Conservation (phyloP, 2,888 invertebrate species). For the Abrostola tripartita region DNA sequence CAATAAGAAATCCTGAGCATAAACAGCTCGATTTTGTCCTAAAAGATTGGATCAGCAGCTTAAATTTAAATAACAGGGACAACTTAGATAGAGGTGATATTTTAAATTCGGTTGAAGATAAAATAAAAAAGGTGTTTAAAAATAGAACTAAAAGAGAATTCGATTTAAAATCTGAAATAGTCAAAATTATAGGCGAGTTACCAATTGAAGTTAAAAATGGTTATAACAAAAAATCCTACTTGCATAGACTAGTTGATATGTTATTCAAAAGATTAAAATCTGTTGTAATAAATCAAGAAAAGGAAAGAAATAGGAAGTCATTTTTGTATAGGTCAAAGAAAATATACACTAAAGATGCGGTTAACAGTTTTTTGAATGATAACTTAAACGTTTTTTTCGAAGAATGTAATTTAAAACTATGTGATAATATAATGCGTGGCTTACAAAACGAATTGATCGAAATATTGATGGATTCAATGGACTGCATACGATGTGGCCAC, state of each 20-base stretch:
- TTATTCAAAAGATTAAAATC: conserved; percentile 56
- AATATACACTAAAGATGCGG: conserved; percentile 59
- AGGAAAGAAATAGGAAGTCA: conserved; percentile 7
- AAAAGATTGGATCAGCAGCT: conserved; percentile 62
- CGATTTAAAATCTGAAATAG: conserved; percentile 56
- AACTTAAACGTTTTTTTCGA: conserved; percentile 59
- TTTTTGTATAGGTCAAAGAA: conserved; percentile 25
- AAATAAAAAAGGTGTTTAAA: conserved; percentile 55
- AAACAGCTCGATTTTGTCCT: conserved; percentile 55
- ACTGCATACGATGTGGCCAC: conserved; percentile 53
- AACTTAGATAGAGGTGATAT: conserved; percentile 53
- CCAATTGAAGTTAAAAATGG: conserved; percentile 54
- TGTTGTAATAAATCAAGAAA: conserved; percentile 25
- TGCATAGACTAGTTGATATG: conserved; percentile 61
- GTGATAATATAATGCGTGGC: conserved; percentile 46
- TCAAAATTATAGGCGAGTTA: conserved; percentile 61
- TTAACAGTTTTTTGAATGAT: conserved; percentile 58
- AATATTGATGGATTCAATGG: conserved; percentile 61
- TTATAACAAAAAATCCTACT: conserved; percentile 53
- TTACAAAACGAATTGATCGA: conserved; percentile 66
- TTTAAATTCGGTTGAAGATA: conserved; percentile 48
- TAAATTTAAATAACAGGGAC: conserved; percentile 59
- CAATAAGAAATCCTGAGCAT: conserved; percentile 27
- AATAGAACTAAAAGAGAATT: conserved; percentile 49
- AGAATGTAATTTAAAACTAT: conserved; percentile 51